Evolutionary conservation across 2,113 vertebrate genomes (phyloP), one percentile per base, ranked within the genome.

Genomic region (Numida meleagris): DNA sequence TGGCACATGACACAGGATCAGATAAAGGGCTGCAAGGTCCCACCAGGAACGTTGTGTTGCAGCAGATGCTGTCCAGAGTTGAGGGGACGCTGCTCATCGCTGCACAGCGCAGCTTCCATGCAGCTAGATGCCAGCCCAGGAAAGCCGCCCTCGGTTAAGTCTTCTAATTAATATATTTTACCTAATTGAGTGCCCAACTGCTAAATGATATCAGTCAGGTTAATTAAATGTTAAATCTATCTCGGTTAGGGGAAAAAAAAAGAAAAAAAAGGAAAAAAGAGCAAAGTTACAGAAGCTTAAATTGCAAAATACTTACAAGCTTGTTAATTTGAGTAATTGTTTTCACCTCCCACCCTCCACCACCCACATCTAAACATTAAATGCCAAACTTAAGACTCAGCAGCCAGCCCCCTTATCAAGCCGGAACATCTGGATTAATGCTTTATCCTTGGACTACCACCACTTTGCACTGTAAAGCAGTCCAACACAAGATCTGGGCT

Each of bases 1-100:
- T 0, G 18, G 31, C 50, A 25, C 1, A 0, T 0, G 5, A n/a
- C 16, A n/a, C 0, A 4, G 74, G 61, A n/a, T 13, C 48, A 34
- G 53, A 43, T 14, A 29, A 9, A 72, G 42, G 66, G 66, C 66
- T 62, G 34, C 0, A 12, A 14, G 62, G 48, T 55, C 74, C 74
- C 53, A 4, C 21, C 3, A 31, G 73, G 61, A 62, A 17, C 13
- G 3, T 1, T 0, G 1, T 2, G 3, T 42, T 8, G 11, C 1
- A 0, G 67, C 51, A 61, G 72, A 34, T 10, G 8, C 15, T 24
- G 19, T 1, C 43, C 4, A 0, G 21, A 31, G 23, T 38, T 2
- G 63, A 0, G 6, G 1, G 11, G 53, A 42, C 40, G 3, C 7
- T 1, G 2, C 14, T 42, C 36, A 34, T 43, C 38, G 8, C 46